phyloP scores from a whole-genome alignment of 2,113 vertebrate genomes.

The Siphamia tubifer region DNA sequence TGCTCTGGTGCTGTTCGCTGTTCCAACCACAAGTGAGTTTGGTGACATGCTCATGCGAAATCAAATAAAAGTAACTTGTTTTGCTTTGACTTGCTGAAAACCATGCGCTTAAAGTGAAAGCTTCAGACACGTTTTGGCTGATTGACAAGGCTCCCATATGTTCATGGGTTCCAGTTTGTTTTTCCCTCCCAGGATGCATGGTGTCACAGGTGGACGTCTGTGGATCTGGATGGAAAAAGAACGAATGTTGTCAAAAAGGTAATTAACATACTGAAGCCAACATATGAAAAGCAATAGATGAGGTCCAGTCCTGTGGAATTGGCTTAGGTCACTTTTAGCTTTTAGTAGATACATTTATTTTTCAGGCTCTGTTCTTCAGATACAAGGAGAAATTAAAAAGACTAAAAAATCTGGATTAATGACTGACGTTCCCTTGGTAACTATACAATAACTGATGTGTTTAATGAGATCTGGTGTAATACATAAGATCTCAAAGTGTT shows the following conservation, averaged over 20 bases:
- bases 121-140: conserved; percentile 81
- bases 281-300: too few relatives aligned
- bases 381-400: too few relatives aligned
- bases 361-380: too few relatives aligned
- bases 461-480: too few relatives aligned
- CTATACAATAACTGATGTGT: too few relatives aligned
- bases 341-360: too few relatives aligned
- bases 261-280: not conserved
- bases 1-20: conserved; percentile 74
- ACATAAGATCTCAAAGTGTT: too few relatives aligned
- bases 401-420: too few relatives aligned
- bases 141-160: conserved; percentile 68
- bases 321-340: too few relatives aligned
- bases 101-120: conserved; percentile 91
- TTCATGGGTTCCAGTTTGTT: conserved; percentile 67
- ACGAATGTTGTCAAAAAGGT: not conserved
- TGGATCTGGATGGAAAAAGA: conserved; percentile 51
- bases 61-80: conserved; percentile 77
- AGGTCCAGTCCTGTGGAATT: too few relatives aligned
- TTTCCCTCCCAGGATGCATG: conserved; percentile 67
- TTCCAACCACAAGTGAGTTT: conserved; percentile 83
- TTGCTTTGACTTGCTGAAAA: conserved; percentile 78
- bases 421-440: too few relatives aligned
- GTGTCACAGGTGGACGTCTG: conserved; percentile 64
- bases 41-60: conserved; percentile 99